Evolutionary conservation across 1,140 invertebrate genomes (phyloP).

Genomic region (Plectrocnemia conspersa): DNA sequence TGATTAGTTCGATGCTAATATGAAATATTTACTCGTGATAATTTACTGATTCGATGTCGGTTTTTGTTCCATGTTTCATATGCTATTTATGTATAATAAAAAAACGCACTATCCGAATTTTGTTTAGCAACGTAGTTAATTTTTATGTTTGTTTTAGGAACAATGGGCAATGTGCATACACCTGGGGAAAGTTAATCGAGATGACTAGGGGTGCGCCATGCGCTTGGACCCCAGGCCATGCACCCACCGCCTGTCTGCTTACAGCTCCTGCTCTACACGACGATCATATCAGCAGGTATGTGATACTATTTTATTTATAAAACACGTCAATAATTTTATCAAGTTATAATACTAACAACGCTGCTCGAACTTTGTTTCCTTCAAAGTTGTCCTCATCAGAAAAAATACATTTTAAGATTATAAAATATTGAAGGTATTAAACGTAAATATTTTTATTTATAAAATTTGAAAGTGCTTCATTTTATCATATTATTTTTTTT

Average conservation of each 20-base stretch:
- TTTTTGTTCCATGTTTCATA: background rate
- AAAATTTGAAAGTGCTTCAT: too few species aligned
- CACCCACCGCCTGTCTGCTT: slow-evolving; percentile 27
- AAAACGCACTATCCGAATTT: too few species aligned
- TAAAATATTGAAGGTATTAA: too few species aligned
- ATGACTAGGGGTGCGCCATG: slow-evolving; percentile 28
- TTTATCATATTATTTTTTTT: too few species aligned
- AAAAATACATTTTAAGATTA: too few species aligned
- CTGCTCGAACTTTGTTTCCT: too few species aligned
- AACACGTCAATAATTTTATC: background rate
- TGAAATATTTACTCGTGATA: background rate
- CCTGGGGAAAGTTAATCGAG: slow-evolving; percentile 21
- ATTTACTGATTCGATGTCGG: background rate
- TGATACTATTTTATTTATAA: slow-evolving; percentile 2
- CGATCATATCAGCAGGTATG: slow-evolving; percentile 32
- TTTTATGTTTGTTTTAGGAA: slow-evolving; percentile 14
- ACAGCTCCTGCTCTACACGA: slow-evolving; percentile 29
- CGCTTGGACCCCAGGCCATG: slow-evolving; percentile 27
- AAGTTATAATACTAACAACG: too few species aligned
- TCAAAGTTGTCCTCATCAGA: too few species aligned
- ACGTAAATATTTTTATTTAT: too few species aligned
- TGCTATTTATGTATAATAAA: too few species aligned
- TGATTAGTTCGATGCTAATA: too few species aligned
- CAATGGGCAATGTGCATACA: background rate
- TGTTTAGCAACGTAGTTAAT: background rate